Evolutionary conservation across 37 sponge, comb jelly and placozoan genomes (phyloP), one percentile per base, ranked within the genome.

Genomic region (Cladorhizidae sp.): DNA sequence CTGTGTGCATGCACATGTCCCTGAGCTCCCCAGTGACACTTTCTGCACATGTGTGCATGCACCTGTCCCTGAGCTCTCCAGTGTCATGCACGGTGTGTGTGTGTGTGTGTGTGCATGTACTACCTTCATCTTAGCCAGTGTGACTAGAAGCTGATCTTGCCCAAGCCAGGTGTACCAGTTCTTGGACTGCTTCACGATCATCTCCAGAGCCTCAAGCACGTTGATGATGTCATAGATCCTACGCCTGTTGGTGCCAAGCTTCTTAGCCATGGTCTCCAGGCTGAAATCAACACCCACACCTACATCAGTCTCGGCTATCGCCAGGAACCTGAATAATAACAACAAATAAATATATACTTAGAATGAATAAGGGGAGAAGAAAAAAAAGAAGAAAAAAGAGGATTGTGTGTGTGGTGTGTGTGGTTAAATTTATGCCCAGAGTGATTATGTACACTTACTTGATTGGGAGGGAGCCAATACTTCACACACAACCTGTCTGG

Each of bases 151-250:
- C 41, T 78, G 54, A 1, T 64, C 49, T 12, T 73, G 38, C n/a
- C 96, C 94, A 2, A 87, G 57, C 96, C 96, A 95, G 5, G 64
- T 70, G 68, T 95, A 95, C 77, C 75, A 74, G 77, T 95, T 95
- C 88, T 95, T 95, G 36, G 88, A 83, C 51, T 86, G 86, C 52
- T 92, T 88, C n/a, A 65, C 72, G 0, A 86, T 86, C 88, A 95
- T 87, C 58, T 95, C 96, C 79, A 95, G 40, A 21, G 90, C 90
- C 82, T 95, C 96, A 40, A 95, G 83, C 21, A 95, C 93, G 69
- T 95, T 95, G 73, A 95, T 85, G 39, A 95, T 95, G 73, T 95
- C 96, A 70, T 95, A 95, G 51, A 95, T 89, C 32, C 96, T 55
- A 2, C 96, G 82, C 2, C 96, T 76, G 49, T 95, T 92, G n/a